Evolutionary conservation across 2,797 vertebrate species (phyloP).

Genomic region (Ammospiza maritima): DNA sequence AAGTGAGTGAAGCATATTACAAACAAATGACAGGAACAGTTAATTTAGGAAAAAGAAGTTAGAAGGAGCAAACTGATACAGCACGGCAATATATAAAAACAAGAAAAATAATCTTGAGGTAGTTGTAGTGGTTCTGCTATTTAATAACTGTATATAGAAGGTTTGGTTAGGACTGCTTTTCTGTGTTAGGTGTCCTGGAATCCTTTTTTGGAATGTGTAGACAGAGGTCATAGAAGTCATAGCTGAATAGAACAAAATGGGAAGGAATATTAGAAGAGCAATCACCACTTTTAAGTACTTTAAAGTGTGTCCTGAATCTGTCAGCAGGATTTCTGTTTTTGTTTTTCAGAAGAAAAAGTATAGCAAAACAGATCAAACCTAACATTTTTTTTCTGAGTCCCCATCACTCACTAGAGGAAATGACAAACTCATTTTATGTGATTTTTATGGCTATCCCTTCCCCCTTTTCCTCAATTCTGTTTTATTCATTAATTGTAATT

Average conservation of each 20-base stretch:
- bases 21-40: background rate
- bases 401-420: slow-evolving; percentile 63
- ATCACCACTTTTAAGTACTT: slow-evolving; percentile 61
- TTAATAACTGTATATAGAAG: slow-evolving; percentile 2
- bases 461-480: slow-evolving; percentile 39
- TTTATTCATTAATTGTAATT: slow-evolving; percentile 42
- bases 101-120: background rate
- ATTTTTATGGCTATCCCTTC: slow-evolving; percentile 50
- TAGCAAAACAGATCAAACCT: slow-evolving; percentile 67
- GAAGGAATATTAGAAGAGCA: slow-evolving; percentile 49
- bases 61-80: background rate
- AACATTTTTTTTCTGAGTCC: slow-evolving; percentile 62
- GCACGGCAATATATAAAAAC: background rate
- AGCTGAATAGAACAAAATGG: slow-evolving; percentile 56
- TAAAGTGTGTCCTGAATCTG: slow-evolving; percentile 76
- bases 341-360: slow-evolving; percentile 65
- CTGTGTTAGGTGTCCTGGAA: slow-evolving; percentile 66
- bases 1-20: background rate
- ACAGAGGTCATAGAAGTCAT: slow-evolving; percentile 74
- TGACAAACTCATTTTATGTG: slow-evolving; percentile 50
- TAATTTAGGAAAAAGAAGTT: background rate
- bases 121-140: background rate
- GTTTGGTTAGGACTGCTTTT: slow-evolving; percentile 16
- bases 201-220: slow-evolving; percentile 70
- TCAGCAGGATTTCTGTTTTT: slow-evolving; percentile 73